These are phyloP conservation scores for Rhynchopsitta pachyrhyncha DNA, from an alignment of 2,113 vertebrate species.

Conservation along the genomic window DNA sequence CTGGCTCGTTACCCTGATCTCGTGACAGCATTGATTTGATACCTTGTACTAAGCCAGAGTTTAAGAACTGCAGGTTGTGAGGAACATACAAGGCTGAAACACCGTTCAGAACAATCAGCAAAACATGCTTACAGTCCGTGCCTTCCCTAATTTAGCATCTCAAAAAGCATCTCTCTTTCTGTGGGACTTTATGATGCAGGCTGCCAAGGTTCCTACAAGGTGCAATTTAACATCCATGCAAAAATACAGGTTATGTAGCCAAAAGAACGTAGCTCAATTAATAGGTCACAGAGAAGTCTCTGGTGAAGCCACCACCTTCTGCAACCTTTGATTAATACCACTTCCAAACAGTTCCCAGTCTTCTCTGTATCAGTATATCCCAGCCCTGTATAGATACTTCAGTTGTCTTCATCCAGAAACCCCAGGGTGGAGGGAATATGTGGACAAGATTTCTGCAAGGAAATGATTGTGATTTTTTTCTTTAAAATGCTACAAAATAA, in stretches of 20 bases:
- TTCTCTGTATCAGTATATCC: not conserved
- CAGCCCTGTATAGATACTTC: not conserved
- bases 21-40: not conserved
- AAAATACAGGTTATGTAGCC: not conserved
- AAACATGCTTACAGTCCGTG: not conserved
- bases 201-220: not conserved
- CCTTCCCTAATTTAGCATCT: not conserved
- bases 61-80: not conserved
- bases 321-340: not conserved
- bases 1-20: fast-evolving
- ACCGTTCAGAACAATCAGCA: not conserved
- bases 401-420: not conserved
- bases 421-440: fast-evolving
- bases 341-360: not conserved
- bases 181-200: not conserved
- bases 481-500: not conserved
- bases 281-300: not conserved
- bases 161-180: not conserved
- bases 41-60: not conserved
- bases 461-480: not conserved
- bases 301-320: not conserved
- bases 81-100: not conserved
- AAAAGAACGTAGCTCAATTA: slow-evolving; percentile 30
- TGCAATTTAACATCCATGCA: not conserved
- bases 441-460: not conserved